Percentiles rank a stretch among this genome's conserved stretches.
These are phyloP conservation scores for Microctenopoma stevenorrisi DNA, from an alignment of 2,797 vertebrate species.

Conservation along the genomic window DNA sequence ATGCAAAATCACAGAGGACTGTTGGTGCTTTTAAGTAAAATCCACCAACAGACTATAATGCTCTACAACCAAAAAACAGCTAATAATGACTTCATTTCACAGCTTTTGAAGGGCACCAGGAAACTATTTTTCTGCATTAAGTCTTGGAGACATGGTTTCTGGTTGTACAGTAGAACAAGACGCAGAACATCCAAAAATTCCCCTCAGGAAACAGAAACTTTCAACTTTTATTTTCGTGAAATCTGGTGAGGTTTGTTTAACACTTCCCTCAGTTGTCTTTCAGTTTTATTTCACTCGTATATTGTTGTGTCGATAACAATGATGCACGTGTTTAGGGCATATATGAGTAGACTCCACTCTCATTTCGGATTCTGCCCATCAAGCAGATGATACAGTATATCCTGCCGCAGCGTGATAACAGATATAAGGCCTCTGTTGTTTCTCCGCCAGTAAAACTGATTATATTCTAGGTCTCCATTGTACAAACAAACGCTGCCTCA, in stretches of 20 bases:
- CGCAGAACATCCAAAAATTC: not conserved
- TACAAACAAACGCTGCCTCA: conserved; percentile 31
- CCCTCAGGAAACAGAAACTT: not conserved
- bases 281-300: not conserved
- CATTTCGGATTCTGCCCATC: conserved; percentile 24
- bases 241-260: not conserved
- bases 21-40: not conserved
- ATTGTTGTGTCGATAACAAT: not conserved
- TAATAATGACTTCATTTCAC: not conserved
- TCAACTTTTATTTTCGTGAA: not conserved
- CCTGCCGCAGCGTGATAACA: conserved; percentile 26
- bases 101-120: not conserved
- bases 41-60: not conserved
- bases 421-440: conserved; percentile 38
- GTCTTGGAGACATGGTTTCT: not conserved
- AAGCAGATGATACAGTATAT: conserved; percentile 33
- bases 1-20: not conserved
- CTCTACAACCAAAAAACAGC: not conserved
- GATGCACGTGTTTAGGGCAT: not conserved
- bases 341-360: conserved; percentile 5
- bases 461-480: conserved; percentile 34
- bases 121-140: not conserved
- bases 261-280: not conserved
- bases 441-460: conserved; percentile 65
- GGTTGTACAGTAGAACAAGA: not conserved